phyloP scores from a whole-genome alignment of 2,888 invertebrate genomes.

The Allolobophora icterica region DNA sequence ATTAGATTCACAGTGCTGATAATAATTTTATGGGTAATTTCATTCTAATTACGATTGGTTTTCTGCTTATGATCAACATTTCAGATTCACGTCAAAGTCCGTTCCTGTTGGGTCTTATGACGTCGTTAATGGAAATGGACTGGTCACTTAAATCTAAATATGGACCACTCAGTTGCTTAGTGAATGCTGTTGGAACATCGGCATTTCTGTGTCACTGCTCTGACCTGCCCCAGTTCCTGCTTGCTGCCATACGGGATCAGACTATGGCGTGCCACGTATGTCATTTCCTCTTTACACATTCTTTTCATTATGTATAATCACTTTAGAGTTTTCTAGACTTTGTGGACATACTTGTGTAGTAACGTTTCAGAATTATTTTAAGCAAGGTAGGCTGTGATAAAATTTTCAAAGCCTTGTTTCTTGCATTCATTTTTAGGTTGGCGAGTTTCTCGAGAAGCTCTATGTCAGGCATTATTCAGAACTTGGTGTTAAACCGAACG shows the following conservation, averaged over 20 bases:
- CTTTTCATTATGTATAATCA: neutral
- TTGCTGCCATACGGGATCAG: conserved; percentile 63
- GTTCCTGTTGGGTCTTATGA: neutral
- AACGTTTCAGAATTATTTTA: neutral
- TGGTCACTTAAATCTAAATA: conserved; percentile 63
- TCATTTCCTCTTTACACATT: neutral
- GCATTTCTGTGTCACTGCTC: conserved; percentile 62
- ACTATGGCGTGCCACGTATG: conserved; percentile 66
- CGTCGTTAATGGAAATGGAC: conserved; percentile 54
- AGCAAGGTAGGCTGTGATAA: neutral
- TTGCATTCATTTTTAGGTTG: conserved; percentile 63
- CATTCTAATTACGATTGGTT: neutral
- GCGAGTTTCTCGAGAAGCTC: conserved; percentile 70
- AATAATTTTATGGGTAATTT: neutral
- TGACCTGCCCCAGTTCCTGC: conserved; percentile 62
- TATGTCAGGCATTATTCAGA: conserved; percentile 66
- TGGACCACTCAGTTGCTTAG: conserved; percentile 57
- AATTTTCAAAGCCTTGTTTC: neutral
- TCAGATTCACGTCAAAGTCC: conserved; percentile 1
- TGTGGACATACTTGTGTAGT: neutral
- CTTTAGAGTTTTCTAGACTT: neutral
- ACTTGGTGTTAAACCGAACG: conserved; percentile 14
- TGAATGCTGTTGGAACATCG: conserved; percentile 66
- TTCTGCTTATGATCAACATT: neutral
- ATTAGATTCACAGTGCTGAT: neutral